A percentile compares a stretch with the other conserved stretches of the same genome.
Conservation (phyloP, 2,888 invertebrate genomes). For the Uloborus plumipes region DNA sequence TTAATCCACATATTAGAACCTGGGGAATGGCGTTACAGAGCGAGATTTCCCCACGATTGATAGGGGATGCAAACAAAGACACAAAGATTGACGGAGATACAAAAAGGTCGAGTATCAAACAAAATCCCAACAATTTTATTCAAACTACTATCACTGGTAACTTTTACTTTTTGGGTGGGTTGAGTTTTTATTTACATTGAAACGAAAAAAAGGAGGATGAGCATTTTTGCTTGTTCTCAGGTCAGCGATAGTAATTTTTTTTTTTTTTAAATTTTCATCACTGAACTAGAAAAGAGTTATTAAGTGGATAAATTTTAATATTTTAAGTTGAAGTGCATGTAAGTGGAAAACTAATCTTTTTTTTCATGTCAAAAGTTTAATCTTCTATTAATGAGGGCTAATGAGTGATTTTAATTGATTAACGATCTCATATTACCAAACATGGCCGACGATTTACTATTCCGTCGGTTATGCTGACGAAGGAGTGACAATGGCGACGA, state of each 20-base stretch:
- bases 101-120: conserved; percentile 68
- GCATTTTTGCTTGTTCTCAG: too few relatives aligned
- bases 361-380: too few relatives aligned
- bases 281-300: background rate
- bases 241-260: too few relatives aligned
- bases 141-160: conserved; percentile 60
- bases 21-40: conserved; percentile 69
- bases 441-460: conserved; percentile 44
- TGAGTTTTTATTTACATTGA: conserved; percentile 27
- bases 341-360: background rate
- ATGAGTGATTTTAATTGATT: too few relatives aligned
- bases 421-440: conserved; percentile 2
- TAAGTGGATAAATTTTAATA: background rate
- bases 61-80: conserved; percentile 67
- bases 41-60: conserved; percentile 68
- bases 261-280: too few relatives aligned
- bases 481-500: conserved; percentile 31
- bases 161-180: conserved; percentile 52
- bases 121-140: conserved; percentile 50
- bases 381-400: too few relatives aligned
- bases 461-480: conserved; percentile 51
- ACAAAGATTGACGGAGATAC: conserved; percentile 67
- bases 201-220: background rate
- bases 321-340: background rate
- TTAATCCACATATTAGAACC: conserved; percentile 51